These are phyloP conservation scores for Hemitrygon akajei DNA, from an alignment of 2,797 vertebrate genomes.

Conservation along the genomic window DNA sequence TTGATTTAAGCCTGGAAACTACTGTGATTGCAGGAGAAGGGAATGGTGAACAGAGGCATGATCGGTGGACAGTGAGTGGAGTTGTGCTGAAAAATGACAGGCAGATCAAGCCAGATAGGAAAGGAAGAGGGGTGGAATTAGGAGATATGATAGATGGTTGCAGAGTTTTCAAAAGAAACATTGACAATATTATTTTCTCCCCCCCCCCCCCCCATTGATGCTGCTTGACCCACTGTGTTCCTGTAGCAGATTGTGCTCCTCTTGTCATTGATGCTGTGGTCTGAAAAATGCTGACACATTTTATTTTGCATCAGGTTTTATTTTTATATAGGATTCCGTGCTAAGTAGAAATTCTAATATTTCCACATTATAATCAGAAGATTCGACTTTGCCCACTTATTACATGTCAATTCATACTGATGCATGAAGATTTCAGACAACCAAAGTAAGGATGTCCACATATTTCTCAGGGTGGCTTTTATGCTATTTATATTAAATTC, in stretches of 20 bases:
- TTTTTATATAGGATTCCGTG: not conserved
- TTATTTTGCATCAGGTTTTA: not conserved
- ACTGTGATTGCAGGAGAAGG: not conserved
- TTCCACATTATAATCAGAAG: not conserved
- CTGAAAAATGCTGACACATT: not conserved
- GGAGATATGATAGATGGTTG: too few relatives aligned
- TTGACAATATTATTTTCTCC: too few relatives aligned
- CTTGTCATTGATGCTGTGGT: not conserved
- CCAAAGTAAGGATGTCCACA: not conserved
- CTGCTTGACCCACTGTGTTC: too few relatives aligned
- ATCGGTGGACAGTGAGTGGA: too few relatives aligned
- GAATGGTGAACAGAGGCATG: too few relatives aligned
- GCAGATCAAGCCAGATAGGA: too few relatives aligned
- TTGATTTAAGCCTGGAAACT: not conserved
- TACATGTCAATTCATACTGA: not conserved
- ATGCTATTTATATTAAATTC: not conserved
- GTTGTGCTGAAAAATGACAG: too few relatives aligned
- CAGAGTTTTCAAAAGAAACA: too few relatives aligned
- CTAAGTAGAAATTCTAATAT: not conserved
- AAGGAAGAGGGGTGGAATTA: too few relatives aligned
- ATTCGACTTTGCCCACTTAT: not conserved
- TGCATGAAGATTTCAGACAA: not conserved
- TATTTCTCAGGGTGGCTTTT: not conserved
- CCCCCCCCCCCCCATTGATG: not conserved
- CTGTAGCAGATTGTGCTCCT: too few relatives aligned